Percentiles rank a stretch among this genome's conserved stretches.
phyloP scores from a whole-genome alignment of 1,140 invertebrate genomes.

The Cherax destructor region DNA sequence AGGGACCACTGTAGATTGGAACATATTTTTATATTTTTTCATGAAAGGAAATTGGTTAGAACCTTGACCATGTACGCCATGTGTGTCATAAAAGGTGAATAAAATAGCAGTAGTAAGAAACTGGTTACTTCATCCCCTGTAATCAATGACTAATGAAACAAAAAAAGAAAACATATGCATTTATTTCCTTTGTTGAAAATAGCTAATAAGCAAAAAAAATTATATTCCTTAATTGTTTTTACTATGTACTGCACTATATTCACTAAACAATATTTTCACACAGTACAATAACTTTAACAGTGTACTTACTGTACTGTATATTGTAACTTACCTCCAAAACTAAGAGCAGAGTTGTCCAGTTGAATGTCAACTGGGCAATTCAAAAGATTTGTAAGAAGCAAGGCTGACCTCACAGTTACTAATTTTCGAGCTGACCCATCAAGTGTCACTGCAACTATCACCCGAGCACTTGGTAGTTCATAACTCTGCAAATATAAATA shows the following conservation, averaged over 20 bases:
- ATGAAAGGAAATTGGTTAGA: too few species aligned
- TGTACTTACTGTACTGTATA: too few species aligned
- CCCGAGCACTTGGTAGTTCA: constrained; percentile 80
- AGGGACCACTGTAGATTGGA: too few species aligned
- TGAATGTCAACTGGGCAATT: constrained; percentile 82
- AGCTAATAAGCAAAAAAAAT: too few species aligned
- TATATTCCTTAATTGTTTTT: not conserved
- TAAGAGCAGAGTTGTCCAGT: constrained; percentile 73
- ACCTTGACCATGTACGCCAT: too few species aligned
- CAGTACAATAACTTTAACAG: not conserved
- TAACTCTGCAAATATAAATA: constrained; percentile 13
- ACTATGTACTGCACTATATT: not conserved
- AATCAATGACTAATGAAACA: too few species aligned
- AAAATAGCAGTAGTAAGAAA: too few species aligned
- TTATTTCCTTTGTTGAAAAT: too few species aligned
- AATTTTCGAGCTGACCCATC: constrained; percentile 95
- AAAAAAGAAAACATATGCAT: too few species aligned
- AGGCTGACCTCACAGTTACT: constrained; percentile 94
- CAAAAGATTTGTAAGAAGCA: constrained; percentile 87
- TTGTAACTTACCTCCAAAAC: constrained; percentile 72
- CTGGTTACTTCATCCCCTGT: too few species aligned
- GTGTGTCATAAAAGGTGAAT: too few species aligned
- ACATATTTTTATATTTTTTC: too few species aligned
- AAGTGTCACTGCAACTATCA: constrained; percentile 91
- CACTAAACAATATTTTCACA: not conserved